Evolutionary conservation across 2,113 vertebrate genomes (phyloP).

Genomic region (Ceratotherium simum): DNA sequence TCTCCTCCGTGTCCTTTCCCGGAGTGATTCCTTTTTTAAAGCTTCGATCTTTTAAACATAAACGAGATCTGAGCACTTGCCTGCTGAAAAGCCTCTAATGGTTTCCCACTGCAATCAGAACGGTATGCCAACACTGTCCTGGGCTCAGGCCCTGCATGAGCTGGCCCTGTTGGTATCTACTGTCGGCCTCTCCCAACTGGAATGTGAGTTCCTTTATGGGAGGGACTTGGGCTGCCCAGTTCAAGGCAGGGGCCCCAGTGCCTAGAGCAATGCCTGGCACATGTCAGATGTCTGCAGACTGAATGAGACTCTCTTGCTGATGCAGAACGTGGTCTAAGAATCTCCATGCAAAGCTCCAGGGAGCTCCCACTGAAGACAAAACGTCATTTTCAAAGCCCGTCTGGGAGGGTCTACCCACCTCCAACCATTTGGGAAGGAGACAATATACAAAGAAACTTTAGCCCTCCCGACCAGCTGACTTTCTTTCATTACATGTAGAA

Average conservation of each 20-base stretch:
- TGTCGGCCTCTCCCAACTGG: background rate
- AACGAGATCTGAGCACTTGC: background rate
- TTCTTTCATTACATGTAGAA: background rate
- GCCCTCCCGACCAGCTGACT: background rate
- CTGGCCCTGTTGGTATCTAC: background rate
- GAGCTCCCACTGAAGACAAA: background rate
- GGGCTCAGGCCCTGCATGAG: background rate
- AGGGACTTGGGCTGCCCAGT: background rate
- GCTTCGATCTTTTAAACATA: conserved; percentile 33
- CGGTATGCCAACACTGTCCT: background rate
- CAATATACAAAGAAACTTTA: background rate
- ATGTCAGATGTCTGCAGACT: background rate
- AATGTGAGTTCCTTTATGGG: background rate
- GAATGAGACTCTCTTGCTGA: background rate
- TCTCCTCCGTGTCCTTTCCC: background rate
- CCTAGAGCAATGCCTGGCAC: background rate
- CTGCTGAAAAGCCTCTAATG: background rate
- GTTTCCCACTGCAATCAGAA: background rate
- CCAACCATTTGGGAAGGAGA: background rate
- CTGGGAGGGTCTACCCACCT: background rate
- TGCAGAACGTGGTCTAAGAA: background rate
- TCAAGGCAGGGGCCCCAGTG: background rate
- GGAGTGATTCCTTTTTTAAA: background rate
- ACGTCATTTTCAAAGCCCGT: background rate
- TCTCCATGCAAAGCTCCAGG: background rate